A percentile compares a stretch with the other conserved stretches of the same genome.
Conservation (phyloP, 2,113 vertebrate species). For the Elephas maximus region DNA sequence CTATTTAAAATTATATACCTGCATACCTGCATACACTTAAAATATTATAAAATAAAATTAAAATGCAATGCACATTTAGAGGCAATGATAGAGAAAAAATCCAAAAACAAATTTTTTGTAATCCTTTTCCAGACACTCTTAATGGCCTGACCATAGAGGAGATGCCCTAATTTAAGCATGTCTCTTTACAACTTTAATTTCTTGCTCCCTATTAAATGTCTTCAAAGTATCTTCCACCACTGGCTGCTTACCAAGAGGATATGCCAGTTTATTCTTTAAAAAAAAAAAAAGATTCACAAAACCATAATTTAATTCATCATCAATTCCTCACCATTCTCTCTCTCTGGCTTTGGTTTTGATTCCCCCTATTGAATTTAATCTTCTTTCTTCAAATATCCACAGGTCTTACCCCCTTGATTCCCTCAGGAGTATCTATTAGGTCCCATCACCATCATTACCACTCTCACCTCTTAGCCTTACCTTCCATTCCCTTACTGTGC, state of each 20-base stretch:
- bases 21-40: neutral
- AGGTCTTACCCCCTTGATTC: neutral
- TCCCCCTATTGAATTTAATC: neutral
- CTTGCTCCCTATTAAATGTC: constrained; percentile 42
- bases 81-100: neutral
- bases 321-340: neutral
- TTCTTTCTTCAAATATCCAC: neutral
- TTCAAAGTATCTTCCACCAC: neutral
- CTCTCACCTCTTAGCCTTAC: neutral
- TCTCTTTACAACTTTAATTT: constrained; percentile 4
- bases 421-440: neutral
- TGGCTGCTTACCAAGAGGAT: neutral
- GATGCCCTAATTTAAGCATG: neutral
- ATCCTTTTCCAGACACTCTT: neutral
- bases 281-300: neutral
- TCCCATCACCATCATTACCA: neutral
- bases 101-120: constrained; percentile 18
- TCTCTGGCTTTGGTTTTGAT: neutral
- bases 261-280: neutral
- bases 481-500: neutral
- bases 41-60: constrained; percentile 14
- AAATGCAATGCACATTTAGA: constrained; percentile 4
- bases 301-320: neutral
- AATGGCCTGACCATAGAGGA: neutral
- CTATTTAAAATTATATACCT: neutral